phyloP scores from a whole-genome alignment of 2,113 vertebrate species.

The Ceyx melanurus region DNA sequence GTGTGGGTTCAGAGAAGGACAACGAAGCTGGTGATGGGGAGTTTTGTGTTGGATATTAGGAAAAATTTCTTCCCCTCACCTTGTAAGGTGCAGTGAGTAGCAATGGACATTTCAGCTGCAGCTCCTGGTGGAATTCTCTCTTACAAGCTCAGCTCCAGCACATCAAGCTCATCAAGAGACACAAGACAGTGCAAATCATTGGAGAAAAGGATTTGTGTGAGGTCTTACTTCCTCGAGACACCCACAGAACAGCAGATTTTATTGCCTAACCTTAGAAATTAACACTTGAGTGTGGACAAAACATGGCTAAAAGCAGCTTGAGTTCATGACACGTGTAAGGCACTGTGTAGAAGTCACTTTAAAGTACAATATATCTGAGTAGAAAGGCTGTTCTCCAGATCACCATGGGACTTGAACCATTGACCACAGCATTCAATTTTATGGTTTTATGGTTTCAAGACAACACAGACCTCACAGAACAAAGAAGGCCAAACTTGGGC shows the following conservation, averaged over 20 bases:
- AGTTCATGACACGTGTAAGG: not conserved
- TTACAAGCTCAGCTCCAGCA: not conserved
- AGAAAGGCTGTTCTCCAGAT: not conserved
- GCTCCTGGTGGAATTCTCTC: not conserved
- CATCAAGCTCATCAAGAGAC: not conserved
- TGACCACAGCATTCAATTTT: not conserved
- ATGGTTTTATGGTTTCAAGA: not conserved
- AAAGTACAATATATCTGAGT: not conserved
- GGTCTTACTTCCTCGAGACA: not conserved
- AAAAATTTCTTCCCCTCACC: too few relatives aligned
- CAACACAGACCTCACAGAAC: not conserved
- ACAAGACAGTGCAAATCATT: not conserved
- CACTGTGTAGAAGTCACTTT: not conserved
- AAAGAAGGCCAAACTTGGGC: not conserved
- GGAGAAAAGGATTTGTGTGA: not conserved
- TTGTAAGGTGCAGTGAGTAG: too few relatives aligned
- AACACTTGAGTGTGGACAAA: not conserved
- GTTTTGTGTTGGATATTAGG: too few relatives aligned
- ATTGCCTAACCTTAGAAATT: not conserved
- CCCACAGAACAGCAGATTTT: not conserved
- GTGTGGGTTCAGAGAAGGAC: too few relatives aligned
- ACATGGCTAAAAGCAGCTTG: not conserved
- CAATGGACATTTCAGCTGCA: not conserved
- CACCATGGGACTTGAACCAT: not conserved
- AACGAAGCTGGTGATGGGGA: too few relatives aligned